Conservation (phyloP, 2,888 invertebrate species). For the Drosophila rellima region DNA sequence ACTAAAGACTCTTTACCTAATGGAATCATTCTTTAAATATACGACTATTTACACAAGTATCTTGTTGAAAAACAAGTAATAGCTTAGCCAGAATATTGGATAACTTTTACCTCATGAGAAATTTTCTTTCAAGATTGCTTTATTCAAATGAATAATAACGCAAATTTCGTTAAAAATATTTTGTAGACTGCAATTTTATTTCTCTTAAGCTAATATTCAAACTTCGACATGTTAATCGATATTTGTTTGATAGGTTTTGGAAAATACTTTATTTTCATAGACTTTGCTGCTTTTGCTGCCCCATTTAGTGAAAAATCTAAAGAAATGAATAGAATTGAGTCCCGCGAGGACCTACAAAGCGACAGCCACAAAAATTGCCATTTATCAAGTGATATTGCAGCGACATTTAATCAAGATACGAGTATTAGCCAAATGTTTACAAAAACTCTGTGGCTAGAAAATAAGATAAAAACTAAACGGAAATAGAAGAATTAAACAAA, state of each 20-base stretch:
- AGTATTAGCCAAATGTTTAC: conserved; percentile 68
- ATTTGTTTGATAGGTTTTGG: background rate
- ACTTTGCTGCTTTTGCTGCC: background rate
- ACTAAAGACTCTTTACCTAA: too few relatives aligned
- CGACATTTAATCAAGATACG: conserved; percentile 75
- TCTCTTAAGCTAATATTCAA: background rate
- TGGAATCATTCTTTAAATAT: too few relatives aligned
- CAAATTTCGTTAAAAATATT: background rate
- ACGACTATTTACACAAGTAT: too few relatives aligned
- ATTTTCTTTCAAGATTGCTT: too few relatives aligned
- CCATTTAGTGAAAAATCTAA: background rate
- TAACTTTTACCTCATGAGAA: too few relatives aligned
- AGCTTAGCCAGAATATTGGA: too few relatives aligned
- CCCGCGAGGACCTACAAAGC: conserved; percentile 13
- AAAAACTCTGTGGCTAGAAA: conserved; percentile 46
- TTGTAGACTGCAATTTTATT: background rate
- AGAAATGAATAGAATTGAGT: conserved; percentile 1
- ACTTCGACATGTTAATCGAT: background rate
- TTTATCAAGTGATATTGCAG: conserved; percentile 68
- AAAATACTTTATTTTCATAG: background rate
- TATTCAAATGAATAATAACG: background rate
- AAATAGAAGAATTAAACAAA: conserved; percentile 6
- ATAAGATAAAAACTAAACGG: background rate
- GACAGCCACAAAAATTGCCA: conserved; percentile 50
- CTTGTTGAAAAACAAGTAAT: too few relatives aligned